Evolutionary conservation across 2,113 vertebrate species (phyloP).

Genomic region (Hypanus sabinus): DNA sequence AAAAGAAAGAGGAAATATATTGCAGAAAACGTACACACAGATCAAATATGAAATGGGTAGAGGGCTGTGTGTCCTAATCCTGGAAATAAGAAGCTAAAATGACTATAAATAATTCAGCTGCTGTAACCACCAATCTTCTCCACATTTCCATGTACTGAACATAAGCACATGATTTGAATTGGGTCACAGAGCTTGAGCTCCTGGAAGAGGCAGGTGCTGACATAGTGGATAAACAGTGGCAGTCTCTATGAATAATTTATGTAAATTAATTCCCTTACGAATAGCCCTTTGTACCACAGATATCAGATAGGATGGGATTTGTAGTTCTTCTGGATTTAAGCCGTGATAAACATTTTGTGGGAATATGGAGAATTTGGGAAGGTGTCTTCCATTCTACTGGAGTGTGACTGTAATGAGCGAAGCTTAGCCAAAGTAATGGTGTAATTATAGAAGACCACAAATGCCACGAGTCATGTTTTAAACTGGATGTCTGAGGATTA

Average conservation of each 20-base stretch:
- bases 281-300: neutral
- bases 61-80: neutral
- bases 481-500: neutral
- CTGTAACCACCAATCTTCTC: slow-evolving; percentile 9
- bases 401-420: neutral
- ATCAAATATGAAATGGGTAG: neutral
- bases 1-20: neutral
- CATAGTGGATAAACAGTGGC: neutral
- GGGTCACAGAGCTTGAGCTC: neutral
- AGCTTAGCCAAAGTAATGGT: neutral
- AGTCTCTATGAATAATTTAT: slow-evolving; percentile 25
- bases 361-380: neutral
- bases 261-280: neutral
- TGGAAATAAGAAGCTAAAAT: neutral
- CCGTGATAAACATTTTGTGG: neutral
- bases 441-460: neutral
- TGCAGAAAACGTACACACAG: no score
- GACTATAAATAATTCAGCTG: neutral
- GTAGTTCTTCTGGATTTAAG: neutral
- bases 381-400: neutral
- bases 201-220: neutral
- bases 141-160: neutral
- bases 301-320: neutral
- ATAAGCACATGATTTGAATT: slow-evolving; percentile 13
- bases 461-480: neutral